Base-by-base conservation (phyloP, 2,797 vertebrate species). In the Ciconia nigra region DNA sequence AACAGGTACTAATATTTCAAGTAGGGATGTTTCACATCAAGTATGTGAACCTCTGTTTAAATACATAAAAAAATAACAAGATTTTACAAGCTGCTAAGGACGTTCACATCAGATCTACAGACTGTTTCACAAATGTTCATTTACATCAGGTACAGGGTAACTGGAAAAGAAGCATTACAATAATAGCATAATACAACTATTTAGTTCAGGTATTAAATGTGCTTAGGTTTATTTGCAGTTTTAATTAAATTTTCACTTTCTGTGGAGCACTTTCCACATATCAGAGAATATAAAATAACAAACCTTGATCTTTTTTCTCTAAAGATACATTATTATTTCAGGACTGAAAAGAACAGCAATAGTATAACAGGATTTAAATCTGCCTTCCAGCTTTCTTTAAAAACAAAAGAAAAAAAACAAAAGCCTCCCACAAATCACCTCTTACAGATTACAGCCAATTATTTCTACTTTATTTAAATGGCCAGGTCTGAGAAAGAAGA, bases 191-290 rank as follows among this genome's bases (percentile, higher is more conserved):
- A 57, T 55, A 58, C 16, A 85, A 19, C 9, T 49, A 28, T 59
- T 78, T 63, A 71, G 21, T 74, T 80, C n/a, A 67, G 33, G 10
- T 84, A 52, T 82, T 89, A 92, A 94, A 87, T 39, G 19, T 39
- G 17, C 52, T 77, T 63, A 63, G 39, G 63, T 91, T 92, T 77
- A 73, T 76, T 83, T 87, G 37, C 52, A 44, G n/a, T 66, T 93
- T 95, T 89, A 96, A 94, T 93, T 94, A 90, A 89, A 41, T 89
- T 85, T 92, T 84, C 22, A 16, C 7, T 77, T 95, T 89, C 47
- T 69, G 6, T 87, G 17, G 9, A 86, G 25, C 20, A 12, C 22
- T 76, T 71, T 83, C 66, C 66, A 66, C 24, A 46, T 10, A 72
- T 70, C 31, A 80, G 55, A 77, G 44, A 87, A 73, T 16, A 26